These are phyloP conservation scores for Ammodytes marinus DNA, from an alignment of 2,113 vertebrate species.

Conservation along the genomic window DNA sequence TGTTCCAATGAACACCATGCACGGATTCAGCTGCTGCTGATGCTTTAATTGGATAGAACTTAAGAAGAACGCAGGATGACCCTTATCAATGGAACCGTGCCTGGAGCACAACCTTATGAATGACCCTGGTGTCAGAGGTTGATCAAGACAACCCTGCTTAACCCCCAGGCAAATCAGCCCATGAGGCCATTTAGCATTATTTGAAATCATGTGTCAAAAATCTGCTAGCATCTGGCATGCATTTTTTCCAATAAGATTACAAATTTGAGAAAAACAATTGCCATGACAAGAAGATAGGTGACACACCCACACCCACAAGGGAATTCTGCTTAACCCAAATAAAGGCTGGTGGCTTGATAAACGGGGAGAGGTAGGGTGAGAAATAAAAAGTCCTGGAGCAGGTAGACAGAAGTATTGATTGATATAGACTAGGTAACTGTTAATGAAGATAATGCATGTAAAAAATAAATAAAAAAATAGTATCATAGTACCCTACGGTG, in stretches of 20 bases:
- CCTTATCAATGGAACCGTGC: slow-evolving; percentile 70
- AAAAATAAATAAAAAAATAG: background rate
- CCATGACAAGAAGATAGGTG: slow-evolving; percentile 43
- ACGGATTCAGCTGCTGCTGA: slow-evolving; percentile 66
- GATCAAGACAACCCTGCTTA: slow-evolving; percentile 81
- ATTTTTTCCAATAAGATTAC: slow-evolving; percentile 54
- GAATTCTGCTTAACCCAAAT: slow-evolving; percentile 12
- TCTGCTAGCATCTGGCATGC: slow-evolving; percentile 67
- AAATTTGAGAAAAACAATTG: slow-evolving; percentile 15
- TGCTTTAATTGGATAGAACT: slow-evolving; percentile 75
- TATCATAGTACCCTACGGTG: background rate
- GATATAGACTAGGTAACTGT: background rate
- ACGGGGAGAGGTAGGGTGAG: background rate
- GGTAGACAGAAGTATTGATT: background rate
- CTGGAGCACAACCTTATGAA: slow-evolving; percentile 73
- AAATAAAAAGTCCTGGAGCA: background rate
- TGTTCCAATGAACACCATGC: slow-evolving; percentile 65
- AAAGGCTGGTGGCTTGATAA: slow-evolving; percentile 1
- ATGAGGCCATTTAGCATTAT: slow-evolving; percentile 77
- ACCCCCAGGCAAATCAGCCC: slow-evolving; percentile 77
- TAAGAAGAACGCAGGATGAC: slow-evolving; percentile 70
- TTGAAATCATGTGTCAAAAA: slow-evolving; percentile 75
- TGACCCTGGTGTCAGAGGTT: slow-evolving; percentile 84
- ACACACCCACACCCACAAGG: slow-evolving; percentile 10
- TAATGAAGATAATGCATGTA: background rate